Percentiles rank a stretch among this genome's conserved stretches.
Evolutionary conservation across 2,888 invertebrate genomes (phyloP).

Genomic region (Chesias legatella): DNA sequence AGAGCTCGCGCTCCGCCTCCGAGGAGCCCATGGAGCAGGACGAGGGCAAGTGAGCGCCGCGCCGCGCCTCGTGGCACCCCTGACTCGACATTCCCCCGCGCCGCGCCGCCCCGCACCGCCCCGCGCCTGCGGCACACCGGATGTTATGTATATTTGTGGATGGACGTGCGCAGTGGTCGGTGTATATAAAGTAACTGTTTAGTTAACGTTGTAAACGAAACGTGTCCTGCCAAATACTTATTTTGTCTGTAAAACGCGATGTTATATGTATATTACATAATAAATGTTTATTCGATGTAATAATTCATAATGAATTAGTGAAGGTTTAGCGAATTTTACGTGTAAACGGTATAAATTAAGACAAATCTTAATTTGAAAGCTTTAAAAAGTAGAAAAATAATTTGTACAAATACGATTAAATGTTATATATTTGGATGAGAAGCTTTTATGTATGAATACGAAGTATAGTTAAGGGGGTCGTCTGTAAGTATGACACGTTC

Average conservation of each 20-base stretch:
- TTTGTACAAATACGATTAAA: slow-evolving; percentile 57
- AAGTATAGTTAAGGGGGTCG: slow-evolving; percentile 18
- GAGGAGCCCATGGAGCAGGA: slow-evolving; percentile 93
- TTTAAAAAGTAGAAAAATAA: slow-evolving; percentile 64
- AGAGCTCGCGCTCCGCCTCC: slow-evolving; percentile 84
- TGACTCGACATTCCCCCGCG: slow-evolving; percentile 9
- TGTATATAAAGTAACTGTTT: slow-evolving; percentile 4
- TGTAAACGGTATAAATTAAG: slow-evolving; percentile 48
- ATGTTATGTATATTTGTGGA: slow-evolving; percentile 22
- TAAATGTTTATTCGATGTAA: slow-evolving; percentile 36
- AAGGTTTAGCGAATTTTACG: slow-evolving; percentile 44
- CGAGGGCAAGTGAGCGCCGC: slow-evolving; percentile 84
- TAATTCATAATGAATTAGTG: slow-evolving; percentile 48
- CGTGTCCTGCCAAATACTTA: slow-evolving; percentile 46
- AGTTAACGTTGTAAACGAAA: slow-evolving; percentile 37
- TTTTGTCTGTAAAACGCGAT: slow-evolving; percentile 35
- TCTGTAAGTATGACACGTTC: slow-evolving; percentile 1
- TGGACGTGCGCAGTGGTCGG: slow-evolving; percentile 5
- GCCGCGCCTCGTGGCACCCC: slow-evolving; percentile 9
- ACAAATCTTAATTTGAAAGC: slow-evolving; percentile 72
- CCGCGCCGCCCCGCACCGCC: slow-evolving; percentile 8
- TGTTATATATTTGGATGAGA: slow-evolving; percentile 40
- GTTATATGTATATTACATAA: slow-evolving; percentile 46
- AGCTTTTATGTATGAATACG: slow-evolving; percentile 37
- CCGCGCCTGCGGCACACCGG: slow-evolving; percentile 16